Evolutionary conservation across 2,888 invertebrate genomes (phyloP).

Genomic region (Conus canariensis): DNA sequence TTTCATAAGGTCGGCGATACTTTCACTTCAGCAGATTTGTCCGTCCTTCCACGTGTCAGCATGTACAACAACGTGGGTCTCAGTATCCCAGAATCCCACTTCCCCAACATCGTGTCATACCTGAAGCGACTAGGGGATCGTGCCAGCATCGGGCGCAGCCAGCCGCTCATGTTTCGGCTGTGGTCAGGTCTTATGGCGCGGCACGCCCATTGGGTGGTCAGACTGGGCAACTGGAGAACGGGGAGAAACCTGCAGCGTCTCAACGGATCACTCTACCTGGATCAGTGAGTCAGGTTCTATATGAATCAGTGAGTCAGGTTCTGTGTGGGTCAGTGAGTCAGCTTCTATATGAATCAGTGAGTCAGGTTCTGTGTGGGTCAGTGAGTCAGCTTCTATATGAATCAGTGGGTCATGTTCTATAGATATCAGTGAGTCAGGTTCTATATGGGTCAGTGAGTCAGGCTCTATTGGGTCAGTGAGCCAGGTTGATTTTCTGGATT

Average conservation of each 20-base stretch:
- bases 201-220: conserved; percentile 38
- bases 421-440: too few relatives aligned
- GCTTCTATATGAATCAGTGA: too few relatives aligned
- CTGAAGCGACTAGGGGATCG: conserved; percentile 35
- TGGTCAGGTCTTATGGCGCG: conserved; percentile 29
- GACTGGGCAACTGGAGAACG: conserved; percentile 43
- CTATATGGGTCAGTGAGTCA: too few relatives aligned
- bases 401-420: too few relatives aligned
- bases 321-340: too few relatives aligned
- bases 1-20: conserved; percentile 45
- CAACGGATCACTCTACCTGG: conserved; percentile 26
- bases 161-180: conserved; percentile 26
- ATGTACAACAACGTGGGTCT: conserved; percentile 43
- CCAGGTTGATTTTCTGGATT: too few relatives aligned
- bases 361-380: too few relatives aligned
- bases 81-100: conserved; percentile 40
- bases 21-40: conserved; percentile 49
- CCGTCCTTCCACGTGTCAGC: conserved; percentile 47
- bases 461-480: too few relatives aligned
- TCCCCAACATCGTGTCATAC: conserved; percentile 50
- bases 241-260: conserved; percentile 35
- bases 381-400: too few relatives aligned
- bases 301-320: too few relatives aligned
- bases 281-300: conserved; percentile 26
- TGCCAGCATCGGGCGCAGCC: conserved; percentile 33